These are phyloP conservation scores for Chrysolina americana DNA, from an alignment of 2,888 invertebrate species.

Conservation along the genomic window DNA sequence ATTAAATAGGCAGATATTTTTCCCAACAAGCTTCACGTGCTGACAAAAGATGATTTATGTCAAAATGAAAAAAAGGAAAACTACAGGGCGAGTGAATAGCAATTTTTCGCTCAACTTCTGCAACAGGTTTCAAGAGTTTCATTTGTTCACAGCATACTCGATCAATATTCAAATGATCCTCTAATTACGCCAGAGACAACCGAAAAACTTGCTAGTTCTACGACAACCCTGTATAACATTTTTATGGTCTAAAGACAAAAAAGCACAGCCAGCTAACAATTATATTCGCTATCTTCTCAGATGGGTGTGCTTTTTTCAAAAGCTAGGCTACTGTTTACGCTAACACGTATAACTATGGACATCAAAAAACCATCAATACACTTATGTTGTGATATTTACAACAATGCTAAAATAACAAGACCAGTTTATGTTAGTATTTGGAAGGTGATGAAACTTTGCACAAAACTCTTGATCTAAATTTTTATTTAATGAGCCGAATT, in stretches of 20 bases:
- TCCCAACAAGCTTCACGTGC: conserved; percentile 49
- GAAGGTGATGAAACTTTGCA: conserved; percentile 45
- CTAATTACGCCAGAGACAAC: not conserved
- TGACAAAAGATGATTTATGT: conserved; percentile 49
- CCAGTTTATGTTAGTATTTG: conserved; percentile 41
- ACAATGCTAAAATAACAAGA: conserved; percentile 56
- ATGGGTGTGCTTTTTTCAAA: conserved; percentile 39
- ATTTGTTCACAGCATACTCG: not conserved
- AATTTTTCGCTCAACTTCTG: conserved; percentile 21
- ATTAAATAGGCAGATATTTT: conserved; percentile 32
- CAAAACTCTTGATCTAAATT: conserved; percentile 21
- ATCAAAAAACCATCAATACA: conserved; percentile 65
- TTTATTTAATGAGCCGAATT: conserved; percentile 2
- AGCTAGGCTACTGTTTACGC: conserved; percentile 52
- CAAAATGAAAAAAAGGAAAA: conserved; percentile 47
- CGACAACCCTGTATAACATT: conserved; percentile 52
- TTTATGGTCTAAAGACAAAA: conserved; percentile 57
- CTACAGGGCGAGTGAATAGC: conserved; percentile 39
- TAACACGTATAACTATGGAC: conserved; percentile 64
- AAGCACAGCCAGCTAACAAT: conserved; percentile 39
- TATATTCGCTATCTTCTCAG: conserved; percentile 28
- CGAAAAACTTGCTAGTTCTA: conserved; percentile 17
- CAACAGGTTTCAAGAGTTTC: not conserved
- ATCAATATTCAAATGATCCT: not conserved
- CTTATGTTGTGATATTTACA: conserved; percentile 67